phyloP scores from a whole-genome alignment of 37 sponge, comb jelly and placozoan genomes.

The Theonella swinhoei region DNA sequence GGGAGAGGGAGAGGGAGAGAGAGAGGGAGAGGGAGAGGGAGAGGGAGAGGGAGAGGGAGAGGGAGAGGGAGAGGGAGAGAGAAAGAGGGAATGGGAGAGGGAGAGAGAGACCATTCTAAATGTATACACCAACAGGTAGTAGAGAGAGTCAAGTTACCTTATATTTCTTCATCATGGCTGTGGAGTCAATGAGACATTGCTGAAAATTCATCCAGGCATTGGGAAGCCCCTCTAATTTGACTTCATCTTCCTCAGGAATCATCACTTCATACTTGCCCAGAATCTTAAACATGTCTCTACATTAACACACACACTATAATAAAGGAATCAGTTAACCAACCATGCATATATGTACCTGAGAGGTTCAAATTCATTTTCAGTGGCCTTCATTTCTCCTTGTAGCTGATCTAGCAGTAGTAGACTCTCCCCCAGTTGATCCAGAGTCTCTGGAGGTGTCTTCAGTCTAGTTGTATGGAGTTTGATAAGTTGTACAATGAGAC shows the following conservation, averaged over 20 bases:
- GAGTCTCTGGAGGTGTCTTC: conserved; percentile 77
- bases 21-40: conserved; percentile 30
- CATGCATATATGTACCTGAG: conserved; percentile 61
- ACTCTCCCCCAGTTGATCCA: conserved; percentile 90
- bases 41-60: background rate
- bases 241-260: conserved; percentile 52
- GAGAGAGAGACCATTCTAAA: too few species aligned
- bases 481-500: background rate
- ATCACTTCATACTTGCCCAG: conserved; percentile 90
- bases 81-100: too few species aligned
- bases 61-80: too few species aligned
- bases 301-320: background rate
- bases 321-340: too few species aligned
- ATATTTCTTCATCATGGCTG: conserved; percentile 90
- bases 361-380: conserved; percentile 90
- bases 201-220: conserved; percentile 78
- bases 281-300: conserved; percentile 88
- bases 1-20: conserved; percentile 46
- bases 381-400: conserved; percentile 63
- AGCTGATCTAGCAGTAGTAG: conserved; percentile 83
- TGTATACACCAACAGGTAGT: background rate
- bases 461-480: too few species aligned
- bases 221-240: conserved; percentile 35
- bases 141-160: conserved; percentile 59
- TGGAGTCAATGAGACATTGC: conserved; percentile 90